Percentiles rank a stretch among this genome's conserved stretches.
Evolutionary conservation across 35 echinoderm and acorn worm genomes (phyloP).

Genomic region (Apostichopus californicus): DNA sequence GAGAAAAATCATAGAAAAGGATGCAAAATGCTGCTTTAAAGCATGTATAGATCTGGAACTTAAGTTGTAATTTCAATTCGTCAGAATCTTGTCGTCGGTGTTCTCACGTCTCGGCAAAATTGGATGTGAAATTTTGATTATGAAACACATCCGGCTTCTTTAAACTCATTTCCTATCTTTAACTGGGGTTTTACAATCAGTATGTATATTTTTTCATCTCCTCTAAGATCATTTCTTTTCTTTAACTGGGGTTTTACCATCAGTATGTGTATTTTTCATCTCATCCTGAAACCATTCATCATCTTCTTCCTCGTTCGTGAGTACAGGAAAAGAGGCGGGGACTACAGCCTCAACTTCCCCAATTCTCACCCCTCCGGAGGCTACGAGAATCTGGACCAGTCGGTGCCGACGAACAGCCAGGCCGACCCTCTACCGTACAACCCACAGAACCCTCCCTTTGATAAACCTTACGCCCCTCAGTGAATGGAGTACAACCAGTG

Average conservation of each 20-base stretch:
- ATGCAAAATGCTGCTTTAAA: too few relatives aligned
- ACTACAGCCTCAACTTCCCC: constrained; percentile 79
- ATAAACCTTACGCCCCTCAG: constrained; percentile 47
- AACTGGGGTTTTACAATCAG: constrained; percentile 35
- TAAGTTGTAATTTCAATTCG: too few relatives aligned
- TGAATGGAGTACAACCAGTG: neutral
- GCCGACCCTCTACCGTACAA: constrained; percentile 74
- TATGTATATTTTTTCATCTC: constrained; percentile 85
- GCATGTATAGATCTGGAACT: too few relatives aligned
- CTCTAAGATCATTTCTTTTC: neutral
- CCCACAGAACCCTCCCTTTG: constrained; percentile 52
- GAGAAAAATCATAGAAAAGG: too few relatives aligned
- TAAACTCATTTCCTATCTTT: neutral
- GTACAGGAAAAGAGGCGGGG: constrained; percentile 72
- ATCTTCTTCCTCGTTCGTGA: constrained; percentile 69
- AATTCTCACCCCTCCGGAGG: constrained; percentile 50
- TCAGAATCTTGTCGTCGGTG: too few relatives aligned
- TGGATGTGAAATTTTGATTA: too few relatives aligned
- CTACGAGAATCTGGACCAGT: constrained; percentile 96
- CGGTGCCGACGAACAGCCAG: constrained; percentile 90
- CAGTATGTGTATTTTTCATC: constrained; percentile 91
- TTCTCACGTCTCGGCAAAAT: too few relatives aligned
- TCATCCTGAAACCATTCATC: constrained; percentile 86
- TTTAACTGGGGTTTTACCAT: neutral
- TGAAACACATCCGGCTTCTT: neutral